Conservation (phyloP, 2,797 vertebrate genomes). For the Erethizon dorsatum region DNA sequence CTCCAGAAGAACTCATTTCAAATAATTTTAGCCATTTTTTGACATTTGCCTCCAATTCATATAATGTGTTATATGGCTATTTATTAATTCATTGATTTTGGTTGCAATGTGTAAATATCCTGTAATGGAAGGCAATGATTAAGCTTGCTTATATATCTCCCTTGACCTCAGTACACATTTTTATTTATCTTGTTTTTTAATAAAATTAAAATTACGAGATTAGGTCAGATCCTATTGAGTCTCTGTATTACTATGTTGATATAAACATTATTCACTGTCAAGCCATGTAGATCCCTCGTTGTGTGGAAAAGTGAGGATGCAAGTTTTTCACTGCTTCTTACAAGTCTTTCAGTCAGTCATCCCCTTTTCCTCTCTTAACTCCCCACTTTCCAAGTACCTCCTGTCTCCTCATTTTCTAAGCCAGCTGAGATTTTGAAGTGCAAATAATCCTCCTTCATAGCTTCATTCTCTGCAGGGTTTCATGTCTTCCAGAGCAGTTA, state of each 20-base stretch:
- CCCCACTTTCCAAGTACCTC: background rate
- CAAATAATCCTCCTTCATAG: background rate
- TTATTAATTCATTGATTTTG: slow-evolving; percentile 1
- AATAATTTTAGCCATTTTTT: background rate
- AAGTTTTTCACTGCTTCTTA: background rate
- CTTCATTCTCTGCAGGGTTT: background rate
- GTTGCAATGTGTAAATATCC: background rate
- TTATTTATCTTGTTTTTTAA: background rate
- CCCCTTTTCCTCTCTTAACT: background rate
- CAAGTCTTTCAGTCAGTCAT: background rate
- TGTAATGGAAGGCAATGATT: background rate
- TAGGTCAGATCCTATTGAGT: background rate
- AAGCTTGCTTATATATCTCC: background rate
- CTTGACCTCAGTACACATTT: background rate
- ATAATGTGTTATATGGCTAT: background rate
- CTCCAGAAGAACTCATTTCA: background rate
- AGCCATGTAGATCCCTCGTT: background rate
- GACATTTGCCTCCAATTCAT: background rate
- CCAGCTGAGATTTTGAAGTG: background rate
- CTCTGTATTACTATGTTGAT: background rate
- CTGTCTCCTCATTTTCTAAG: background rate
- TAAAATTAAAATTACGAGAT: background rate
- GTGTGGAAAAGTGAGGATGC: background rate
- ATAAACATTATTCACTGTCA: background rate
- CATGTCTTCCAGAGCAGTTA: background rate